Conservation (phyloP, 2,797 vertebrate genomes). For the Poeciliopsis paucimaculata region DNA sequence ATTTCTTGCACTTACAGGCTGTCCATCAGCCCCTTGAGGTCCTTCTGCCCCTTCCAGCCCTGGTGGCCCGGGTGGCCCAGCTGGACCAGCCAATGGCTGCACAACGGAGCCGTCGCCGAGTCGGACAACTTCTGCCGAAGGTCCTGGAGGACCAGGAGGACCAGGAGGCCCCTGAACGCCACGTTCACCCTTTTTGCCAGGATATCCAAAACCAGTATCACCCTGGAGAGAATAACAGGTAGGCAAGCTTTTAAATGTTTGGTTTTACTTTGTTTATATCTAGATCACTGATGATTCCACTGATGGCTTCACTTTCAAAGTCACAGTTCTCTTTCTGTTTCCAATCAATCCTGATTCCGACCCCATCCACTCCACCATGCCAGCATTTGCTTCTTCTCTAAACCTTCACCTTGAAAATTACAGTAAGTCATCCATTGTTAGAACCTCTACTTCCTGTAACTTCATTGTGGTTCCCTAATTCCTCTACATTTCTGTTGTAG, state of each 20-base stretch:
- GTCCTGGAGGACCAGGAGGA: constrained; percentile 75
- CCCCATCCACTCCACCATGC: neutral
- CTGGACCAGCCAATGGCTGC: constrained; percentile 75
- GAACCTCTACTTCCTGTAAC: neutral
- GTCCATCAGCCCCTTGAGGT: constrained; percentile 80
- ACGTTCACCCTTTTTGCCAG: constrained; percentile 86
- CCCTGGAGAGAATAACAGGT: constrained; percentile 70
- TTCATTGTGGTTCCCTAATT: neutral
- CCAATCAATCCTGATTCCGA: neutral
- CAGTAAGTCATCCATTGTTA: neutral
- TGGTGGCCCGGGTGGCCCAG: constrained; percentile 61
- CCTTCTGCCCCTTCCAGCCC: constrained; percentile 57
- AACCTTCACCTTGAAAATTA: neutral
- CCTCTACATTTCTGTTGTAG: neutral
- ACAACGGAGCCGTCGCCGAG: constrained; percentile 55
- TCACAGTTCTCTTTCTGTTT: neutral
- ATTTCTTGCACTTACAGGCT: constrained; percentile 80
- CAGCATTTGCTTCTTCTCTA: neutral
- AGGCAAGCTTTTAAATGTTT: neutral
- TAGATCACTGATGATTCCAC: neutral
- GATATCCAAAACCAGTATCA: constrained; percentile 80
- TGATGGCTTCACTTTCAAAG: neutral
- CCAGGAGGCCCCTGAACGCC: constrained; percentile 79
- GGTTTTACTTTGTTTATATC: neutral
- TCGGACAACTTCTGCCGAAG: constrained; percentile 64